phyloP scores from a whole-genome alignment of 2,797 vertebrate genomes.

The Spinus pinus region DNA sequence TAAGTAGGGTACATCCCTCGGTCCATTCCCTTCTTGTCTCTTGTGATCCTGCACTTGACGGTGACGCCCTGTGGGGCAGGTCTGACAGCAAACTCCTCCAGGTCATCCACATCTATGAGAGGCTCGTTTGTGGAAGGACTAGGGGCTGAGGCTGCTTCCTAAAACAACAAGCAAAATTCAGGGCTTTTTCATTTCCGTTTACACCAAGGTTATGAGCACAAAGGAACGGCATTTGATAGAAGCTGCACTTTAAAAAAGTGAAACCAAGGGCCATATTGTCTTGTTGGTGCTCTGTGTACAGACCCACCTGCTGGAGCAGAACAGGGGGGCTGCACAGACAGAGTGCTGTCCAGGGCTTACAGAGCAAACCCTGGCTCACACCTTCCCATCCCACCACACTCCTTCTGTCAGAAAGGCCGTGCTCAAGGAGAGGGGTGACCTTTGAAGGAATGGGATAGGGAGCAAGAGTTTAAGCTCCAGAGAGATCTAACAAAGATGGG shows the following conservation, averaged over 20 bases:
- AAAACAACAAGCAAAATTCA: conserved; percentile 27
- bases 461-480: neutral
- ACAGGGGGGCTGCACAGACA: neutral
- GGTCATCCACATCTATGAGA: conserved; percentile 87
- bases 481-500: neutral
- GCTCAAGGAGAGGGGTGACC: neutral
- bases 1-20: conserved; percentile 99
- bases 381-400: neutral
- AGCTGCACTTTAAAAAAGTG: neutral
- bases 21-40: conserved; percentile 99
- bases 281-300: neutral
- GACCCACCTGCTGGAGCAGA: neutral
- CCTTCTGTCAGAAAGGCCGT: neutral
- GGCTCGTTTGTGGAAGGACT: conserved; percentile 86
- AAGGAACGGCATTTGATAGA: neutral
- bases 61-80: conserved; percentile 92
- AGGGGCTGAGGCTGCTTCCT: conserved; percentile 93
- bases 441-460: neutral
- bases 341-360: neutral
- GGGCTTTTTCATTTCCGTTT: neutral
- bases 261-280: neutral
- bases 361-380: neutral
- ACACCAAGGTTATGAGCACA: neutral
- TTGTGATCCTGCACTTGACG: conserved; percentile 95
- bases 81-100: conserved; percentile 92